phyloP scores from a whole-genome alignment of 2,797 vertebrate species.

The Dendrocincla fuliginosa region DNA sequence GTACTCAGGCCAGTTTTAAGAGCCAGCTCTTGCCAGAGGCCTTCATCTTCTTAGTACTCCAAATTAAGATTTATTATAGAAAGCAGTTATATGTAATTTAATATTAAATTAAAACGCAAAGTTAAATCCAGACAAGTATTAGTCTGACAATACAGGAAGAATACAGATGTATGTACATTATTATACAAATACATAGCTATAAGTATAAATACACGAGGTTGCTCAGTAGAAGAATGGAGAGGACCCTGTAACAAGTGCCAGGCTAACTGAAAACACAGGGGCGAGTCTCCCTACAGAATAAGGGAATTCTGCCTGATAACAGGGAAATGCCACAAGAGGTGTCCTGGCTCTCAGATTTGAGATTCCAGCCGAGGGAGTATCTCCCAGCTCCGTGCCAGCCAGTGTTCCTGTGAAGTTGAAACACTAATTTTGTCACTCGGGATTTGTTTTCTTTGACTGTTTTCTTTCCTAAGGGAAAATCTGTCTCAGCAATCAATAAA shows the following conservation, averaged over 20 bases:
- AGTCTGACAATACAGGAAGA: not conserved
- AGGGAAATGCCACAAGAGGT: not conserved
- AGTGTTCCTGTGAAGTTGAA: not conserved
- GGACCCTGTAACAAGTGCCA: not conserved
- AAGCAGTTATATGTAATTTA: slow-evolving; percentile 31
- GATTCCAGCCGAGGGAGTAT: not conserved
- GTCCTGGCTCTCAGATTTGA: not conserved
- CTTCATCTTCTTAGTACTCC: not conserved
- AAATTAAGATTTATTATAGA: slow-evolving; percentile 19
- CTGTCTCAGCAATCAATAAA: not conserved
- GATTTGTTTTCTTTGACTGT: not conserved
- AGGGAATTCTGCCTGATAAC: not conserved
- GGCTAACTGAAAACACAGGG: not conserved
- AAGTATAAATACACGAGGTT: not conserved
- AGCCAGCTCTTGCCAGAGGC: not conserved
- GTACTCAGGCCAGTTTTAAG: not conserved
- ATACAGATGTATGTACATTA: not conserved
- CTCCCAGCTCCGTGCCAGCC: not conserved
- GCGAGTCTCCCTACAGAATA: not conserved
- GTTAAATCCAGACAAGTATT: slow-evolving; percentile 1
- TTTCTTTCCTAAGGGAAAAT: not conserved
- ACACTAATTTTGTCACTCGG: not conserved
- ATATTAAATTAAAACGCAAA: slow-evolving; percentile 39
- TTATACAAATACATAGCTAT: not conserved
- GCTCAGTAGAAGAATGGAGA: not conserved